These are phyloP conservation scores for Polyommatus icarus DNA, from an alignment of 2,888 invertebrate species.

Conservation along the genomic window DNA sequence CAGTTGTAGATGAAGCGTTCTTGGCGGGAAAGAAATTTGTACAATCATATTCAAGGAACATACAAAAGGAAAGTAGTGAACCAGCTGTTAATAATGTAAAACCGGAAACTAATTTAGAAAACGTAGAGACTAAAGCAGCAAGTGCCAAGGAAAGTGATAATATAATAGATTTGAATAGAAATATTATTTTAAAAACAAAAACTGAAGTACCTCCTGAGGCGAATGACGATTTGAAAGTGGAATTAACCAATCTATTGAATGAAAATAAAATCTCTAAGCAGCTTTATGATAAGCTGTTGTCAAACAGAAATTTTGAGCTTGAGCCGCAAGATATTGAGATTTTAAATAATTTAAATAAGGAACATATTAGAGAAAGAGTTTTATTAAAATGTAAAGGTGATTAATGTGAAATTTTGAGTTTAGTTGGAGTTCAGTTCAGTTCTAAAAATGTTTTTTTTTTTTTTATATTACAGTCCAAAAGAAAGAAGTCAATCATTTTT, in stretches of 20 bases:
- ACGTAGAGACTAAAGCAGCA: conserved; percentile 32
- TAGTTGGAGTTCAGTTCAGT: not conserved
- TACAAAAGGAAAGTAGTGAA: conserved; percentile 45
- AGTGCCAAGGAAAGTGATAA: conserved; percentile 42
- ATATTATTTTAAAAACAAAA: conserved; percentile 47
- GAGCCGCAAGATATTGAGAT: conserved; percentile 73
- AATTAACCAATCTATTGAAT: conserved; percentile 57
- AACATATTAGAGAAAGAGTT: conserved; percentile 55
- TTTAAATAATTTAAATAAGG: conserved; percentile 66
- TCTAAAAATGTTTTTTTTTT: not conserved
- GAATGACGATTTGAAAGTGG: conserved; percentile 52
- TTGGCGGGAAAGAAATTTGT: conserved; percentile 88
- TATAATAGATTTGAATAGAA: conserved; percentile 50
- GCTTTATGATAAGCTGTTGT: conserved; percentile 68
- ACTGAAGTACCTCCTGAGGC: conserved; percentile 40
- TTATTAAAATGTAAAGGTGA: conserved; percentile 65
- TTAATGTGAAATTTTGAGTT: too few relatives aligned
- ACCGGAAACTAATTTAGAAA: conserved; percentile 40
- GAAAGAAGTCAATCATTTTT: conserved; percentile 28
- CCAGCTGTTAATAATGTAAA: conserved; percentile 39
- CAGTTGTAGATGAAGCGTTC: conserved; percentile 87
- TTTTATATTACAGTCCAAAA: conserved; percentile 19
- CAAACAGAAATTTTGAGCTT: conserved; percentile 68
- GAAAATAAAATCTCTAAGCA: conserved; percentile 65
- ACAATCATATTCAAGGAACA: conserved; percentile 76